Evolutionary conservation across 2,888 invertebrate species (phyloP), one percentile per base, ranked within the genome.

Genomic region (Cryptocephalus primarius): DNA sequence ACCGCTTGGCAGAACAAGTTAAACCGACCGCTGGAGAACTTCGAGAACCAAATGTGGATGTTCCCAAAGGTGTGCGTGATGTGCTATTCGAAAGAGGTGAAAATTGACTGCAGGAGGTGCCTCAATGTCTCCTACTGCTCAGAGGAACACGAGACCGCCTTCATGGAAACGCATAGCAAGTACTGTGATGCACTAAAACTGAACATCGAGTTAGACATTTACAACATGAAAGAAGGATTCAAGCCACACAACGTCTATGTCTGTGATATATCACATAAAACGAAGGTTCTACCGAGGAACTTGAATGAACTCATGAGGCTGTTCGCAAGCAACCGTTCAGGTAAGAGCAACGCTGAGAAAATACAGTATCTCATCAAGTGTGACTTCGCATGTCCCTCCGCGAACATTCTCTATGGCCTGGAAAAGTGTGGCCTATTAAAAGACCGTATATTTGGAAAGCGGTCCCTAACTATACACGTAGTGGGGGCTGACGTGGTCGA

Each of bases 401-500:
- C 56, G 13, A 58, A 55, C 13, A 55, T 62, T 39, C 42, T 60
- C 13, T 55, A 56, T 51, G 56, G 59, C 6, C 44, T 64, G 22
- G 54, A 60, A 50, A 47, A 51, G 48, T 43, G 45, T 33, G 48
- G 49, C 22, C 33, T 54, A 8, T 13, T 58, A n/a, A 39, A 32
- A 14, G 34, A 55, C 32, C 51, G 55, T 11, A 44, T 43, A 46
- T 47, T 48, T 22, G 14, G 43, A 8, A 51, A 48, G 54, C 44
- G 50, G 12, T 44, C 44, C 40, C 48, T 60, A 41, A 52, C 51
- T 13, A 46, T 68, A 31, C 65, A 66, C 48, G 40, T 65, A 40
- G 60, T 66, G 31, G 67, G 67, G n/a, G 59, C 62, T 13, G 53
- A 57, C 32, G 34, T 42, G 1, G 54, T 58, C 32, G 67, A 68